Evolutionary conservation across 2,888 invertebrate species (phyloP).

Genomic region (Ectemnius continuus): DNA sequence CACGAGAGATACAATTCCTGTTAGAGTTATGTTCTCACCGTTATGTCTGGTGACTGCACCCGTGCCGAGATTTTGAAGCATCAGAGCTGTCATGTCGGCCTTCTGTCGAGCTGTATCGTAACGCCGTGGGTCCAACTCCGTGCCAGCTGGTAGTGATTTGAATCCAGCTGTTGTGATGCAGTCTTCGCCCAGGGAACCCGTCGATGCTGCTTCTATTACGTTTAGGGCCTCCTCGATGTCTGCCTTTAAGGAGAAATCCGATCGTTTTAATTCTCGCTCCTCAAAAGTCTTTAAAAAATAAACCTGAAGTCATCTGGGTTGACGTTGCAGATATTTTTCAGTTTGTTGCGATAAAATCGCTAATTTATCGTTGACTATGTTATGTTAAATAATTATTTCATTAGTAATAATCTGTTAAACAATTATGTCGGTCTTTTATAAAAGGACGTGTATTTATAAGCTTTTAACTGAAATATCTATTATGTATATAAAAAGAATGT

Average conservation of each 20-base stretch:
- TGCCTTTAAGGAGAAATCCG: conserved; percentile 24
- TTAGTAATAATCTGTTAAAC: too few species aligned
- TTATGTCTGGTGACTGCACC: conserved; percentile 78
- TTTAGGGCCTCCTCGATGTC: conserved; percentile 83
- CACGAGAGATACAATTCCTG: background rate
- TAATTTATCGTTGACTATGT: too few species aligned
- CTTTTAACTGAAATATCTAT: too few species aligned
- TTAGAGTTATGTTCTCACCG: conserved; percentile 39
- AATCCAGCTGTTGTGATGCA: conserved; percentile 67
- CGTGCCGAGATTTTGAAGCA: conserved; percentile 86
- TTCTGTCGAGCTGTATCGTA: conserved; percentile 89
- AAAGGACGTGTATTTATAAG: too few species aligned
- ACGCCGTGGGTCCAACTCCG: conserved; percentile 84
- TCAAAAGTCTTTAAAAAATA: too few species aligned
- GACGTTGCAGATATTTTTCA: too few species aligned
- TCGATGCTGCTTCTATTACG: conserved; percentile 82
- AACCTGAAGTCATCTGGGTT: too few species aligned
- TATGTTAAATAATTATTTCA: too few species aligned
- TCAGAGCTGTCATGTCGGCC: conserved; percentile 87
- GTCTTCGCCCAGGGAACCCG: conserved; percentile 66
- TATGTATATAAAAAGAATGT: too few species aligned
- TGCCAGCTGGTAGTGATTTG: conserved; percentile 83
- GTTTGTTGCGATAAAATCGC: too few species aligned
- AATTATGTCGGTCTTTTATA: too few species aligned
- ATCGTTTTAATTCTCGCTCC: too few species aligned